A percentile compares a stretch with the other conserved stretches of the same genome.
Evolutionary conservation across 1,140 invertebrate genomes (phyloP).

Genomic region (Himalopsyche phryganea): DNA sequence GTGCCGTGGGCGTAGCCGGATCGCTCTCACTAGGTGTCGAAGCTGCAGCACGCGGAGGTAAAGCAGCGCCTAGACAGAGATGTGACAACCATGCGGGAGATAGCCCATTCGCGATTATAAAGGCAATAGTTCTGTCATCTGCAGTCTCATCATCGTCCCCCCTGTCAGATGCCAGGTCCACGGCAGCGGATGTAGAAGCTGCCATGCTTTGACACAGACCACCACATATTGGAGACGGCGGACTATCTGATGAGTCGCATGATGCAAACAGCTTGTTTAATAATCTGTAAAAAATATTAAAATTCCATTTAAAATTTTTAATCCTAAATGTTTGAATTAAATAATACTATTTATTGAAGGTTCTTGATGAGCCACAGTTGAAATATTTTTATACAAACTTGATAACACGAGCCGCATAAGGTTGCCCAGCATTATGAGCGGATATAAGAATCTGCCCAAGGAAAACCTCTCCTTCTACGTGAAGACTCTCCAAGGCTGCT

Average conservation of each 20-base stretch:
- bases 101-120: constrained; percentile 26
- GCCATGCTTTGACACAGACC: constrained; percentile 40
- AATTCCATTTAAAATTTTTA: not conserved
- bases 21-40: constrained; percentile 34
- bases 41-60: constrained; percentile 38
- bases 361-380: no score
- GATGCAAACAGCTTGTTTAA: constrained; percentile 48
- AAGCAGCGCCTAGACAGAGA: constrained; percentile 32
- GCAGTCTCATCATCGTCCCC: constrained; percentile 39
- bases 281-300: constrained; percentile 39
- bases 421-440: constrained; percentile 58
- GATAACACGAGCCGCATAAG: constrained; percentile 70
- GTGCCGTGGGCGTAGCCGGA: constrained; percentile 34
- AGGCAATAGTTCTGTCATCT: constrained; percentile 28
- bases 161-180: constrained; percentile 38
- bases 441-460: constrained; percentile 76
- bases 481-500: constrained; percentile 78
- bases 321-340: no score
- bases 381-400: no score
- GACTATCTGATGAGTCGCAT: constrained; percentile 37
- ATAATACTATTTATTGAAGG: no score
- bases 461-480: constrained; percentile 61
- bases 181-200: constrained; percentile 36
- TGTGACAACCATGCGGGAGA: constrained; percentile 35
- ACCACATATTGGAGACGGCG: constrained; percentile 40